Base-by-base conservation (phyloP, 2,888 invertebrate genomes). In the Oasisia sp. region DNA sequence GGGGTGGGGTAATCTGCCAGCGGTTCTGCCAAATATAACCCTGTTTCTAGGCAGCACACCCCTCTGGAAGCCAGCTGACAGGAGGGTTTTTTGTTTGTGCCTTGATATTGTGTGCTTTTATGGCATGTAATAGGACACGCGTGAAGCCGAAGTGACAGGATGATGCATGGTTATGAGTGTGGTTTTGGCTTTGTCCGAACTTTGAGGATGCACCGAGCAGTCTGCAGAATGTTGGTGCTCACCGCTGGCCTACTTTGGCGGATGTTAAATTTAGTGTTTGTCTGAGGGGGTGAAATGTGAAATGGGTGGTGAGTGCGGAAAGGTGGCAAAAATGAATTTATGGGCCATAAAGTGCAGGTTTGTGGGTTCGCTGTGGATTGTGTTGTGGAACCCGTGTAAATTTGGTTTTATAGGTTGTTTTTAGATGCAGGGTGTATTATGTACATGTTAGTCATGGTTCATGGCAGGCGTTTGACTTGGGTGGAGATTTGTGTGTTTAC, bases 31-130 rank as follows among this genome's bases (percentile, higher is more conserved):
- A 74, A 74, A 74, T 74, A 74, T 74, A 74, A 74, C 74, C 74
- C 74, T n/a, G 74, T 74, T 74, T 74, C 74, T 74, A 74, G 74
- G 74, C 74, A 74, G 74, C 27, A 74, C 74, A 74, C 74, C 74
- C 74, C 74, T 19, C 74, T 27, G 74, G 74, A 74, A 74, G 50
- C 50, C 50, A 50, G 50, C 50, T 50, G 50, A 50, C 50, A 9
- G 50, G 50, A 50, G 74, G 74, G 74, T 74, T 74, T 38, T 74
- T 74, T 74, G 74, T 74, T 74, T n/a, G n/a, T 74, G n/a, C 74
- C 74, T 5, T 27, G 27, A 74, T 74, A 74, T 74, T 74, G 27
- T 27, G 74, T 74, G 74, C 74, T 74, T 74, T n/a, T 74, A 74
- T 74, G 74, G 74, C 7, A 27, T 8, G 74, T 74, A 74, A 74